A percentile compares a stretch with the other conserved stretches of the same genome.
Evolutionary conservation across 2,888 invertebrate species (phyloP).

Genomic region (Nomada flava): DNA sequence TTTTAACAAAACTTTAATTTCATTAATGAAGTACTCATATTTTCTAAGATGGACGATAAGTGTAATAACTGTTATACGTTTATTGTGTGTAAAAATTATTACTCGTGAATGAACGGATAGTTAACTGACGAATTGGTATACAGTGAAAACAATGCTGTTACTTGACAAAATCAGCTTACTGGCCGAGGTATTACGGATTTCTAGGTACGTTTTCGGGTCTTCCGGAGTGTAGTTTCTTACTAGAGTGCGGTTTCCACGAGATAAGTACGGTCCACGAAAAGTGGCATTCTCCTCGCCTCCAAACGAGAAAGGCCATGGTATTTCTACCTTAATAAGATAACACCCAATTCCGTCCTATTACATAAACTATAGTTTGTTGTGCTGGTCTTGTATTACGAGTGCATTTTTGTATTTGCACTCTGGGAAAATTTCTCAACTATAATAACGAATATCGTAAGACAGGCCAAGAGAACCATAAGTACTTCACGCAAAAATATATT

Average conservation of each 20-base stretch:
- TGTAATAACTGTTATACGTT: too few relatives aligned
- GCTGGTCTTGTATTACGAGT: neutral
- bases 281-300: slow-evolving; percentile 45
- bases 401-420: neutral
- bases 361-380: neutral
- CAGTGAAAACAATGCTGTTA: slow-evolving; percentile 29
- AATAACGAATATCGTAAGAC: neutral
- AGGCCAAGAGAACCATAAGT: neutral
- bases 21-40: too few relatives aligned
- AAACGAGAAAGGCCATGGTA: slow-evolving; percentile 32
- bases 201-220: slow-evolving; percentile 36
- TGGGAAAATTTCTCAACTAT: neutral
- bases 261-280: slow-evolving; percentile 49
- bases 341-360: slow-evolving; percentile 47
- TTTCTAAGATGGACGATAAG: too few relatives aligned
- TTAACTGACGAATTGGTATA: slow-evolving; percentile 19
- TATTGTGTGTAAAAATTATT: too few relatives aligned
- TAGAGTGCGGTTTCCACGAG: slow-evolving; percentile 33
- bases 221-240: slow-evolving; percentile 19
- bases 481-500: neutral
- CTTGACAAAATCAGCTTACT: slow-evolving; percentile 56
- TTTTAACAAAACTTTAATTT: too few relatives aligned
- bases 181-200: slow-evolving; percentile 33
- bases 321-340: slow-evolving; percentile 76
- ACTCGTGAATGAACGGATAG: neutral